Evolutionary conservation across 1,140 invertebrate genomes (phyloP).

Genomic region (Drosophila willistoni): DNA sequence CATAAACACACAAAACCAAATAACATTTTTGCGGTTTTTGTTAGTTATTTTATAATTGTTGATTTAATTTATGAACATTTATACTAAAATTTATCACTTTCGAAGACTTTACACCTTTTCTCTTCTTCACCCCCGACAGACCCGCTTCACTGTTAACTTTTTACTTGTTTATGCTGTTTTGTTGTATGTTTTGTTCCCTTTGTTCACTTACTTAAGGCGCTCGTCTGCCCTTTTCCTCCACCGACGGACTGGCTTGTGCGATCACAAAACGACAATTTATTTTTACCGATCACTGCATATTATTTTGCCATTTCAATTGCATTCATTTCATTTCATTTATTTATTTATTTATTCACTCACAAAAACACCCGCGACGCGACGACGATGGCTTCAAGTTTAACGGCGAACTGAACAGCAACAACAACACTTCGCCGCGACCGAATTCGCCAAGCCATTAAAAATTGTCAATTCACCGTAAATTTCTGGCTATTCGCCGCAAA

Average conservation of each 20-base stretch:
- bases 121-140: not conserved
- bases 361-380: not conserved
- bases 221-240: not conserved
- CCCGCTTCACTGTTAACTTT: no score
- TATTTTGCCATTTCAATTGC: slow-evolving; percentile 5
- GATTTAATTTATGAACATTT: no score
- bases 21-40: not conserved
- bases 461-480: no score
- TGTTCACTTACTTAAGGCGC: not conserved
- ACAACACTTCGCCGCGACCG: no score
- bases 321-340: slow-evolving; percentile 4
- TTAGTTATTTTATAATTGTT: not conserved
- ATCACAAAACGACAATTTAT: not conserved
- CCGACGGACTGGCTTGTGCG: not conserved
- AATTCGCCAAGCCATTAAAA: no score
- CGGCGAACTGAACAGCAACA: no score
- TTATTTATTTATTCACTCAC: slow-evolving; percentile 8
- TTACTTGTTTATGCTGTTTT: not conserved
- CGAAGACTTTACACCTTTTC: no score
- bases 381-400: no score
- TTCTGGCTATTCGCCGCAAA: no score
- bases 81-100: no score
- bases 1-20: not conserved
- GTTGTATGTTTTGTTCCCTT: not conserved
- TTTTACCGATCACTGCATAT: slow-evolving; percentile 1